A percentile compares a stretch with the other conserved stretches of the same genome.
phyloP scores from a whole-genome alignment of 2,797 vertebrate species.

The Propithecus deckenii region DNA sequence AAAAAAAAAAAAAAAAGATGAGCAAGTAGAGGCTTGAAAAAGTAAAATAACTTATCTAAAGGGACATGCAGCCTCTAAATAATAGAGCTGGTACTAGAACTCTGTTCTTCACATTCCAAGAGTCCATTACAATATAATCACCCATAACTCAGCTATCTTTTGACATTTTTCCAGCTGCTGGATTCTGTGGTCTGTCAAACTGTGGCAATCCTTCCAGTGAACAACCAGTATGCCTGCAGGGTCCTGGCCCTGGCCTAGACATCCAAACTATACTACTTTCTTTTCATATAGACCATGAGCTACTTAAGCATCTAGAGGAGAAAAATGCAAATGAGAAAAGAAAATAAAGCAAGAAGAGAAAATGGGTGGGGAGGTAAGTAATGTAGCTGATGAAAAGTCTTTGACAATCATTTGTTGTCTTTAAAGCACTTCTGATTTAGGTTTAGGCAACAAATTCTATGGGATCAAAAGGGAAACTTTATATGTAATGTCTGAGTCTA shows the following conservation, averaged over 20 bases:
- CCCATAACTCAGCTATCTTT: neutral
- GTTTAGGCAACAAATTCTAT: slow-evolving; percentile 18
- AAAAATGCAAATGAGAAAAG: slow-evolving; percentile 38
- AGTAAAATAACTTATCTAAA: slow-evolving; percentile 28
- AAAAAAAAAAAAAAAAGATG: neutral
- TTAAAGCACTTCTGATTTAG: slow-evolving; percentile 11
- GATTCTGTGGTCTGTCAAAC: neutral
- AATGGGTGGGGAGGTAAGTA: neutral
- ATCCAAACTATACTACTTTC: slow-evolving; percentile 29
- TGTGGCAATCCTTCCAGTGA: neutral
- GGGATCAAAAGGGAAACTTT: neutral
- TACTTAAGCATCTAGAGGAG: neutral
- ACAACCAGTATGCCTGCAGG: neutral
- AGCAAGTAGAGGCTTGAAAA: neutral
- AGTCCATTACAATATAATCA: slow-evolving; percentile 9
- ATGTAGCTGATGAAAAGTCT: neutral
- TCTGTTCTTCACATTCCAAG: slow-evolving; percentile 24
- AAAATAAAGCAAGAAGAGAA: slow-evolving; percentile 23
- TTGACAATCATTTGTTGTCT: slow-evolving; percentile 21
- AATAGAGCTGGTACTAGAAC: neutral
- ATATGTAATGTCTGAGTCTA: neutral
- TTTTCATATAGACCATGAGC: neutral
- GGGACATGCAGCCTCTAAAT: neutral
- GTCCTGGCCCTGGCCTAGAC: neutral
- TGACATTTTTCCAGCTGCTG: neutral